A percentile compares a stretch with the other conserved stretches of the same genome.
Evolutionary conservation across 2,888 invertebrate genomes (phyloP).

Genomic region (Chaetogeoica ovagalla): DNA sequence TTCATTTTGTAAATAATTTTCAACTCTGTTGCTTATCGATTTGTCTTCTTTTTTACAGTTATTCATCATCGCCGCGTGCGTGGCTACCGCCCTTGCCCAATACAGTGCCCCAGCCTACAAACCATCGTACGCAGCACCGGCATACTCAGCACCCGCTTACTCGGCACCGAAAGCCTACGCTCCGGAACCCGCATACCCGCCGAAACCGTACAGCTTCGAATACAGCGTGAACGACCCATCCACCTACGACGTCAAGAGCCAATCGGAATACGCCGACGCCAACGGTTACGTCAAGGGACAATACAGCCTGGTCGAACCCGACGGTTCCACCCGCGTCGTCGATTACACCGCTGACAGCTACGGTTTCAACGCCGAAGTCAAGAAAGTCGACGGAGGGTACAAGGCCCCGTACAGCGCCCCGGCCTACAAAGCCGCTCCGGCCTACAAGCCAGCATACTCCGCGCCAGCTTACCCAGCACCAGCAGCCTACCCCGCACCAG

Average conservation of each 20-base stretch:
- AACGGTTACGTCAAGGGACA: conserved; percentile 48
- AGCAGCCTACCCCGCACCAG: conserved; percentile 29
- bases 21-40: neutral
- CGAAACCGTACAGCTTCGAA: conserved; percentile 47
- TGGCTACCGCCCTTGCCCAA: conserved; percentile 34
- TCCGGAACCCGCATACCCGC: conserved; percentile 46
- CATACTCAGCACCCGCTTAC: conserved; percentile 46
- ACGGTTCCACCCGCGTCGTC: conserved; percentile 74
- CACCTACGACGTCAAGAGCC: conserved; percentile 52
- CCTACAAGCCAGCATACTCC: conserved; percentile 47
- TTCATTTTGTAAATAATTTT: too few relatives aligned
- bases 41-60: neutral
- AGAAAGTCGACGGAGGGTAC: conserved; percentile 52
- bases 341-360: conserved; percentile 63
- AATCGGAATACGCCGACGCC: conserved; percentile 60
- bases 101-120: conserved; percentile 42
- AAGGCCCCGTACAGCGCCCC: conserved; percentile 48
- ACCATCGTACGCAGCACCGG: conserved; percentile 44
- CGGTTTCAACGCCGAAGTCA: conserved; percentile 48
- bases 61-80: conserved; percentile 42
- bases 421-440: conserved; percentile 38
- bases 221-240: conserved; percentile 49
- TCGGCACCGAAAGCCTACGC: conserved; percentile 48
- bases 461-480: conserved; percentile 36
- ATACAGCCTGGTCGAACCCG: conserved; percentile 57